Conservation (phyloP, 1,140 invertebrate species). For the Harpegnathos saltator region DNA sequence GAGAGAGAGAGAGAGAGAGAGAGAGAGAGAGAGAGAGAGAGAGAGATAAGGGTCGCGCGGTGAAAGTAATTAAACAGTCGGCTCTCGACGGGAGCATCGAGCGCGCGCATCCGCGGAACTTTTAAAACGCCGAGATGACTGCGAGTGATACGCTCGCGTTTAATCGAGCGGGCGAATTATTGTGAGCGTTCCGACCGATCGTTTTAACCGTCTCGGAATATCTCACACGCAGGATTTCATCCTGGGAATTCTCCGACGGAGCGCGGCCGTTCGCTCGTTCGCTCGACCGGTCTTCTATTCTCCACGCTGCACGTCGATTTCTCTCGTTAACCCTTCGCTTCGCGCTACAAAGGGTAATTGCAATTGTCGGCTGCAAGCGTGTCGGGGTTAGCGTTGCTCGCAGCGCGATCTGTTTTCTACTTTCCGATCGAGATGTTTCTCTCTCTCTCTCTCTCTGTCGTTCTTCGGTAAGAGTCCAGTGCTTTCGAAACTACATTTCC, state of each 20-base stretch:
- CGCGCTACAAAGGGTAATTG: too few relatives aligned
- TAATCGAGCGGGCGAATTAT: slow-evolving; percentile 48
- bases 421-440: too few relatives aligned
- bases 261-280: background rate
- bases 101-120: slow-evolving; percentile 12
- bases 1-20: too few relatives aligned
- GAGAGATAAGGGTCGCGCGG: slow-evolving; percentile 37
- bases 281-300: background rate
- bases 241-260: background rate
- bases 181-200: slow-evolving; percentile 3
- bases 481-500: too few relatives aligned
- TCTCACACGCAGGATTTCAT: slow-evolving; percentile 8
- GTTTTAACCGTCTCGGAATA: slow-evolving; percentile 8
- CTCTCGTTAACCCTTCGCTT: slow-evolving; percentile 25
- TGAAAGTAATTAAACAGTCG: slow-evolving; percentile 52
- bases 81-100: slow-evolving; percentile 16
- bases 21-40: too few relatives aligned
- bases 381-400: too few relatives aligned
- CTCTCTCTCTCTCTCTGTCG: too few relatives aligned
- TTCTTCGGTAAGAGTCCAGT: too few relatives aligned
- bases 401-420: too few relatives aligned
- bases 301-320: background rate
- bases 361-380: too few relatives aligned
- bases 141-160: slow-evolving; percentile 45
- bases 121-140: slow-evolving; percentile 36